These are phyloP conservation scores for Protonibea diacanthus DNA, from an alignment of 2,797 vertebrate species.

Conservation along the genomic window DNA sequence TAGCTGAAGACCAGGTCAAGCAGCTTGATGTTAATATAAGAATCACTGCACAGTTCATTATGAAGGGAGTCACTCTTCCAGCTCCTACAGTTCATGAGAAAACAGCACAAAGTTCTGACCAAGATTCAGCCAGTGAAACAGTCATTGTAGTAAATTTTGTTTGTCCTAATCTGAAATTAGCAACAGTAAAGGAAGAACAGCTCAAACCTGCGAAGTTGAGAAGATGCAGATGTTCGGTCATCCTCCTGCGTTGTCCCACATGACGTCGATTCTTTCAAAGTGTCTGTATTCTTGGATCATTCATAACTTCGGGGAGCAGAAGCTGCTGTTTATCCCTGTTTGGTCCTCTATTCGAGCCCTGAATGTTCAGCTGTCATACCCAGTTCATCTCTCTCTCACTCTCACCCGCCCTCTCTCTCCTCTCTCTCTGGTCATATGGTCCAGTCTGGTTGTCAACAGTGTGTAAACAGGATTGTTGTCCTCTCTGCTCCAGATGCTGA, in stretches of 20 bases:
- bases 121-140: not conserved
- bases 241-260: constrained; percentile 45
- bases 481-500: constrained; percentile 79
- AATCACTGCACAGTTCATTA: constrained; percentile 72
- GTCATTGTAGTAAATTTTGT: not conserved
- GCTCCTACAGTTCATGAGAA: constrained; percentile 50
- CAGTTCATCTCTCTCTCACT: constrained; percentile 28
- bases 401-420: constrained; percentile 6
- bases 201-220: constrained; percentile 63
- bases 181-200: not conserved
- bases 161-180: not conserved
- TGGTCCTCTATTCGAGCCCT: constrained; percentile 25
- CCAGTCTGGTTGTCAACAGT: constrained; percentile 53
- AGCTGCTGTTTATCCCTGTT: constrained; percentile 19
- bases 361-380: constrained; percentile 47
- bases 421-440: constrained; percentile 65
- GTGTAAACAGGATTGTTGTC: constrained; percentile 74
- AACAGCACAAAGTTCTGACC: not conserved
- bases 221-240: constrained; percentile 37
- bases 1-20: constrained; percentile 67
- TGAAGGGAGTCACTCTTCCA: constrained; percentile 40
- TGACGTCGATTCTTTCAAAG: constrained; percentile 23
- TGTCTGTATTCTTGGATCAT: not conserved
- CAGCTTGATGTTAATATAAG: constrained; percentile 67
- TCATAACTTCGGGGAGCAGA: not conserved